Conservation (phyloP, 2,888 invertebrate genomes). For the Exocentrus adspersus region DNA sequence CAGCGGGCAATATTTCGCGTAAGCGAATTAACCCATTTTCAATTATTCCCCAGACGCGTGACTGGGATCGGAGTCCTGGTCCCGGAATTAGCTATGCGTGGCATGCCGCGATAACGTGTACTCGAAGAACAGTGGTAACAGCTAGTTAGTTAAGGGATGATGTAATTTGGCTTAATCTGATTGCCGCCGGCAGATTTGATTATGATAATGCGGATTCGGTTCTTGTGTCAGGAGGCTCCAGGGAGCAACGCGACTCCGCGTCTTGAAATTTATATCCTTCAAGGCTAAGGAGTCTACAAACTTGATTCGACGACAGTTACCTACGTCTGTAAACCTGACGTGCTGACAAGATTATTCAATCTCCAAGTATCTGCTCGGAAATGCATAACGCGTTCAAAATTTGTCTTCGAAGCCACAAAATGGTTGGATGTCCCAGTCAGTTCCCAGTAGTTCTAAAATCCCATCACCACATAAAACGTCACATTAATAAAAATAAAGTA, state of each 20-base stretch:
- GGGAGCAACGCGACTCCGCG: constrained; percentile 31
- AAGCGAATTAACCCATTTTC: constrained; percentile 44
- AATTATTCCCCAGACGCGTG: constrained; percentile 35
- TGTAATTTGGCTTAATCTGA: constrained; percentile 61
- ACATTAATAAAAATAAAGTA: too few species aligned
- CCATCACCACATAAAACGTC: too few species aligned
- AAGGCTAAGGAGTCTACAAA: constrained; percentile 31
- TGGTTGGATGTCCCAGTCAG: too few species aligned
- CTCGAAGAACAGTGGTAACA: constrained; percentile 53
- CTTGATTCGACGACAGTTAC: too few species aligned
- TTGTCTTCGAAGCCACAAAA: too few species aligned
- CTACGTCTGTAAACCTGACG: too few species aligned
- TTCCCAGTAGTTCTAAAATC: too few species aligned
- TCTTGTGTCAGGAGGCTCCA: constrained; percentile 30
- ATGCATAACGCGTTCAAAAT: too few species aligned
- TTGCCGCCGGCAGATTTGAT: constrained; percentile 60
- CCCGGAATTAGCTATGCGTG: constrained; percentile 37
- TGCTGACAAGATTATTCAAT: too few species aligned
- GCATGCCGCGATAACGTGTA: constrained; percentile 32
- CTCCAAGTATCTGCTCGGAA: too few species aligned
- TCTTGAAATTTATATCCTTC: constrained; percentile 46
- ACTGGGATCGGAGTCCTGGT: constrained; percentile 28
- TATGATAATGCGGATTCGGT: constrained; percentile 59
- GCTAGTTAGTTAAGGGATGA: constrained; percentile 60
- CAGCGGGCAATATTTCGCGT: constrained; percentile 44